Base-by-base conservation (phyloP, 2,113 vertebrate genomes). In the Smithornis capensis region DNA sequence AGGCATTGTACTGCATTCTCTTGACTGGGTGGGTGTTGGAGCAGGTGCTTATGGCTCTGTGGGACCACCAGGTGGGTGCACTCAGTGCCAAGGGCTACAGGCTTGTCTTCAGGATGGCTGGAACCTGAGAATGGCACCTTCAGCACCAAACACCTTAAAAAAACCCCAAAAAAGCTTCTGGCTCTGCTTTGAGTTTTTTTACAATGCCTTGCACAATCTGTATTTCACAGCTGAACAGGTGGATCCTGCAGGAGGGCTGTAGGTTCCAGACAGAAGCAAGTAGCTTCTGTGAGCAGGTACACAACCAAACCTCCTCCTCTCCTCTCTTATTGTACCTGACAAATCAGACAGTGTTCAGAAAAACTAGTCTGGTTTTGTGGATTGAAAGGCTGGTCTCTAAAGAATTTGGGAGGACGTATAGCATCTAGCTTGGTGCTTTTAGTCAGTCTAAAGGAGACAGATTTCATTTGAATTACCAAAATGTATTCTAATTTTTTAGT, bases 1-100 rank as follows among this genome's bases (percentile, higher is more conserved):
- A 42, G 62, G 52, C 57, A 38, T 75, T 49, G 22, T 13, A 31
- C 28, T 35, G 10, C 19, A 15, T 22, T 40, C 7, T 75, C 56
- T 70, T 2, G 1, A 2, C 15, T 31, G 19, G 5, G 8, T 71
- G n/a, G 57, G 25, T 71, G 12, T 33, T 76, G 42, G 37, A 49
- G 76, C 16, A 40, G 57, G 19, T 71, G 42, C 28, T 38, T 0
- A 0, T 33, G n/a, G 47, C 42, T 75, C 40, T 65, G 12, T 28
- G 18, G 23, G 17, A 28, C 27, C n/a, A 59, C 42, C 8, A 25
- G 3, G 13, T 38, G 35, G 8, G 57, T 68, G 42, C 42, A 38
- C 19, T 60, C 50, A 38, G 25, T 64, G 49, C 50, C 35, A 12
- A 4, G 19, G 64, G 24, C 45, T 91, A 12, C 57, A 70, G 50